Percentiles rank a stretch among this genome's conserved stretches.
Evolutionary conservation across 1,140 invertebrate genomes (phyloP).

Genomic region (Cataglyphis hispanica): DNA sequence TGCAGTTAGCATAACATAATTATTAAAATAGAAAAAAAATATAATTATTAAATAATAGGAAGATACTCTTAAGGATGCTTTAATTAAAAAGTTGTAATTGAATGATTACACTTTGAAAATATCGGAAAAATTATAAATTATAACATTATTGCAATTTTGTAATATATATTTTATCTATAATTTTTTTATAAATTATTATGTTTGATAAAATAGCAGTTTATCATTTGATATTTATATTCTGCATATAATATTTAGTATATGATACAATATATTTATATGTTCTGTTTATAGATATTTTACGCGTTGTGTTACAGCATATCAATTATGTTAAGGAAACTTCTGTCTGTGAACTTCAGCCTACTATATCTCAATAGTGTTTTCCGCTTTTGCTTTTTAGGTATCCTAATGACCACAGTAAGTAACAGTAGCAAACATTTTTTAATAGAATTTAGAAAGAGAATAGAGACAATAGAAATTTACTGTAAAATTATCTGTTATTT

Average conservation of each 20-base stretch:
- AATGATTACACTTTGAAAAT: neutral
- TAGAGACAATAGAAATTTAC: neutral
- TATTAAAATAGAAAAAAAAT: no score
- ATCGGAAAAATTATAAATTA: neutral
- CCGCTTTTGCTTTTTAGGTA: conserved; percentile 71
- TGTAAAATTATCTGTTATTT: neutral
- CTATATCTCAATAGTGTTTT: conserved; percentile 71
- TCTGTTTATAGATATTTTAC: neutral
- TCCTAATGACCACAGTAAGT: conserved; percentile 43
- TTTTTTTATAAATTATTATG: neutral
- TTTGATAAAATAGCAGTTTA: neutral
- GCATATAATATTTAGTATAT: no score
- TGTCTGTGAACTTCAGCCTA: conserved; percentile 65
- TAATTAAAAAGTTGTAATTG: neutral
- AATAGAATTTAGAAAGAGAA: neutral
- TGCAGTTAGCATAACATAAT: neutral
- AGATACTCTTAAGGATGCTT: no score
- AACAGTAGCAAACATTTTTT: neutral
- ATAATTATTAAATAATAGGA: no score
- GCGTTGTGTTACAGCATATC: conserved; percentile 59
- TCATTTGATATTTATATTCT: neutral
- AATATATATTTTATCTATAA: neutral
- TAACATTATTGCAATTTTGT: neutral
- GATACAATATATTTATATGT: neutral
- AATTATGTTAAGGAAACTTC: conserved; percentile 57